Percentiles rank a stretch among this genome's conserved stretches.
phyloP scores from a whole-genome alignment of 23 tunicate species.

The Ascidia mentula region DNA sequence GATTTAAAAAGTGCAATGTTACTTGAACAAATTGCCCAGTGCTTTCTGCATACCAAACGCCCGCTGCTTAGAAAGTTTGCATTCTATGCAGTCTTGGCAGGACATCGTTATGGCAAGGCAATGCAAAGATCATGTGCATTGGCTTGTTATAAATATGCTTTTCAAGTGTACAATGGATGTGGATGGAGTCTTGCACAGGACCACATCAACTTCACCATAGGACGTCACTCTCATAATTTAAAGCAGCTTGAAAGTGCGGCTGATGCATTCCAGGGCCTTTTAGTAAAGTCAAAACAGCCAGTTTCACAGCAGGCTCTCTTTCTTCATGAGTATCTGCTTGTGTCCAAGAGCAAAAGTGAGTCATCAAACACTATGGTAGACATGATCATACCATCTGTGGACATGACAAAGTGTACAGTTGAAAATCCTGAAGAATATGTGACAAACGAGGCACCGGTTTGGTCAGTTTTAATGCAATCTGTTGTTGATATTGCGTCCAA shows the following conservation, averaged over 20 bases:
- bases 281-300: constrained; percentile 52
- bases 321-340: constrained; percentile 64
- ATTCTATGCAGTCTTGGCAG: constrained; percentile 76
- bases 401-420: not conserved
- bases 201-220: constrained; percentile 81
- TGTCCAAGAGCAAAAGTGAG: constrained; percentile 26
- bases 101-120: constrained; percentile 80
- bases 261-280: constrained; percentile 43
- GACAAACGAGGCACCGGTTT: constrained; percentile 19
- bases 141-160: constrained; percentile 58
- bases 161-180: constrained; percentile 52
- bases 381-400: not conserved
- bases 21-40: constrained; percentile 90
- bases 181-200: constrained; percentile 76
- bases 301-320: constrained; percentile 66
- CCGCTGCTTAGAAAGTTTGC: constrained; percentile 80
- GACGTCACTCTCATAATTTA: constrained; percentile 40
- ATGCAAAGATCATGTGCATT: constrained; percentile 56
- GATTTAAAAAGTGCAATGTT: constrained; percentile 83
- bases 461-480: not conserved
- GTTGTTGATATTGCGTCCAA: constrained; percentile 6
- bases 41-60: constrained; percentile 37
- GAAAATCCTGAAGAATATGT: not conserved
- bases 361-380: not conserved
- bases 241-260: constrained; percentile 44